A percentile compares a stretch with the other conserved stretches of the same genome.
Evolutionary conservation across 2,888 invertebrate genomes (phyloP).

Genomic region (Hydriomena furcata): DNA sequence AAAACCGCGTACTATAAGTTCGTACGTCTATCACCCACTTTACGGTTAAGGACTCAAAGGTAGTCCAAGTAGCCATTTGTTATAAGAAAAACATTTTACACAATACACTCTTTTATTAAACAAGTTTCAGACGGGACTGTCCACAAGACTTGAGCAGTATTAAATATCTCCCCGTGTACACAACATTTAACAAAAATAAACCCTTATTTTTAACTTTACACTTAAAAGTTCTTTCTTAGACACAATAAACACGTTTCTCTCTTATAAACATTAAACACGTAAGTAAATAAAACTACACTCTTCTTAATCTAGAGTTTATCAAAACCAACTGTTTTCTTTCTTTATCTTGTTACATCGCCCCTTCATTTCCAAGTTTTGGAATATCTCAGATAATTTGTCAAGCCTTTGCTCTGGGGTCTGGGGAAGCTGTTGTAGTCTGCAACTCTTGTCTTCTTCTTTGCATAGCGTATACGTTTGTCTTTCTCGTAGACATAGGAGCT

Average conservation of each 20-base stretch:
- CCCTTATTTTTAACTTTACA: slow-evolving; percentile 52
- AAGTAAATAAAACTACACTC: slow-evolving; percentile 47
- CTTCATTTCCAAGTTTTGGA: slow-evolving; percentile 70
- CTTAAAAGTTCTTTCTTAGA: slow-evolving; percentile 49
- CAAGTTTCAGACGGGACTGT: slow-evolving; percentile 45
- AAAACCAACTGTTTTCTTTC: slow-evolving; percentile 80
- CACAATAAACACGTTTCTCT: too few relatives aligned
- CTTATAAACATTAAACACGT: too few relatives aligned
- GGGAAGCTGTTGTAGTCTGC: slow-evolving; percentile 58
- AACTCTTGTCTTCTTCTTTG: slow-evolving; percentile 50
- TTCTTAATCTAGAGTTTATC: slow-evolving; percentile 40
- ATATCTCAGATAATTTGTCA: slow-evolving; percentile 71
- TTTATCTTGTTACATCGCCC: slow-evolving; percentile 68
- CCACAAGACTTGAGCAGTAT: slow-evolving; percentile 72
- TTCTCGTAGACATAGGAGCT: slow-evolving; percentile 68
- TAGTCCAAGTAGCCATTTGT: too few relatives aligned
- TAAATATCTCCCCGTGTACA: slow-evolving; percentile 54
- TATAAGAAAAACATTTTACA: slow-evolving; percentile 31
- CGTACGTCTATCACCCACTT: too few relatives aligned
- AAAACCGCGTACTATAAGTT: too few relatives aligned
- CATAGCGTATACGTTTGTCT: slow-evolving; percentile 57
- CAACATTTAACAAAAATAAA: slow-evolving; percentile 54
- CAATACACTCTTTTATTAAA: slow-evolving; percentile 68
- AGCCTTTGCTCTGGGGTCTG: slow-evolving; percentile 64
- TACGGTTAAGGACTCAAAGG: too few relatives aligned